Conservation (phyloP, 2,113 vertebrate species). For the Phyllostomus hastatus region DNA sequence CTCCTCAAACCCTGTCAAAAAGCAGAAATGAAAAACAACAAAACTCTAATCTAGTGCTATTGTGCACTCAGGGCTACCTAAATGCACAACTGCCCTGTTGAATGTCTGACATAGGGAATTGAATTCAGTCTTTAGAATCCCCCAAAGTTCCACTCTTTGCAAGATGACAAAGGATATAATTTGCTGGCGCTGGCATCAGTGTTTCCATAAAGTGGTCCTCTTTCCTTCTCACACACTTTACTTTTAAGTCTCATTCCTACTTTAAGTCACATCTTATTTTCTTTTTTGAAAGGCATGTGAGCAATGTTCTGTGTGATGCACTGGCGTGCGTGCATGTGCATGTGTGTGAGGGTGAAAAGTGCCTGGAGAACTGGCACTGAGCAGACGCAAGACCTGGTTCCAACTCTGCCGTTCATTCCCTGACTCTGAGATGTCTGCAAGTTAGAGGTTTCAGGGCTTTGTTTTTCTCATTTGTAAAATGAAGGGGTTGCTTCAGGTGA, state of each 20-base stretch:
- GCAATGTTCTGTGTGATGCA: not conserved
- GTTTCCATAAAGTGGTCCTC: not conserved
- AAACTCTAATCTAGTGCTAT: not conserved
- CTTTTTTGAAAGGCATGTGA: slow-evolving; percentile 14
- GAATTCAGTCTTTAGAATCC: not conserved
- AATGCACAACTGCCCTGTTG: not conserved
- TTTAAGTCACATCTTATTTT: not conserved
- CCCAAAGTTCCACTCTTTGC: not conserved
- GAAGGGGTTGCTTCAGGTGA: not conserved
- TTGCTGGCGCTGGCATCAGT: not conserved
- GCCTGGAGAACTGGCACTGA: not conserved
- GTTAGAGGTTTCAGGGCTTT: not conserved
- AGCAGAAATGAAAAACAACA: not conserved
- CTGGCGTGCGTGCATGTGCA: not conserved
- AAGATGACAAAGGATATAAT: not conserved
- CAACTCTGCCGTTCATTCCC: not conserved
- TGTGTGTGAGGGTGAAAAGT: not conserved
- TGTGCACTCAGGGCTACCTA: not conserved
- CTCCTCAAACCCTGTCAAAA: not conserved
- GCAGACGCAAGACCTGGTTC: not conserved
- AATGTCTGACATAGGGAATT: not conserved
- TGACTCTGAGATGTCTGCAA: not conserved
- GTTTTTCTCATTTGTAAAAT: not conserved
- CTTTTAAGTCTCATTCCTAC: not conserved
- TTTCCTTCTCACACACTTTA: not conserved